These are phyloP conservation scores for Drosophila pectinifera DNA, from an alignment of 1,140 invertebrate species.

Conservation along the genomic window DNA sequence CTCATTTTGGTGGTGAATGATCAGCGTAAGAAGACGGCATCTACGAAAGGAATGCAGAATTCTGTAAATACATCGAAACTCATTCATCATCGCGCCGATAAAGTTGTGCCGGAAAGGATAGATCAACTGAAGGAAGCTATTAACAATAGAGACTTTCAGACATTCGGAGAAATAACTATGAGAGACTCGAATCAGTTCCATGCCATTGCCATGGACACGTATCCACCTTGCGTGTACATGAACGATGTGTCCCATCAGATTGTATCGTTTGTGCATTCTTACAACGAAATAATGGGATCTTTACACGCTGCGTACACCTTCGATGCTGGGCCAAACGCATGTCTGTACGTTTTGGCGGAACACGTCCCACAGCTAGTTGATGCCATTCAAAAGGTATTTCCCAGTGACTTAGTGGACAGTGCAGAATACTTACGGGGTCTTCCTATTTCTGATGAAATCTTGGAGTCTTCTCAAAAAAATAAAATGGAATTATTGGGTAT, in stretches of 20 bases:
- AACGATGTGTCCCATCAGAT: constrained; percentile 94
- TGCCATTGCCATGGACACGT: constrained; percentile 96
- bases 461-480: background rate
- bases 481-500: constrained; percentile 47
- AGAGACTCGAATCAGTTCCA: constrained; percentile 99
- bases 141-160: constrained; percentile 91
- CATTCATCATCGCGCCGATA: constrained; percentile 90
- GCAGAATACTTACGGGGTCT: constrained; percentile 88
- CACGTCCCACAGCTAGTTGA: constrained; percentile 89
- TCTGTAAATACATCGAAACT: constrained; percentile 93
- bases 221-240: constrained; percentile 97
- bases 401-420: constrained; percentile 85
- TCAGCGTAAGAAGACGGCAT: constrained; percentile 93
- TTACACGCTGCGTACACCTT: constrained; percentile 96
- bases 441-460: constrained; percentile 41
- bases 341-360: constrained; percentile 93
- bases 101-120: constrained; percentile 90
- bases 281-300: constrained; percentile 88
- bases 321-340: constrained; percentile 99
- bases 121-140: constrained; percentile 89
- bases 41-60: constrained; percentile 96
- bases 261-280: constrained; percentile 92
- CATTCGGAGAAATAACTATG: constrained; percentile 97
- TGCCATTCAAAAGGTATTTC: constrained; percentile 90
- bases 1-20: constrained; percentile 96